Conservation (phyloP, 2,888 invertebrate genomes). For the Eupithecia centaureata region DNA sequence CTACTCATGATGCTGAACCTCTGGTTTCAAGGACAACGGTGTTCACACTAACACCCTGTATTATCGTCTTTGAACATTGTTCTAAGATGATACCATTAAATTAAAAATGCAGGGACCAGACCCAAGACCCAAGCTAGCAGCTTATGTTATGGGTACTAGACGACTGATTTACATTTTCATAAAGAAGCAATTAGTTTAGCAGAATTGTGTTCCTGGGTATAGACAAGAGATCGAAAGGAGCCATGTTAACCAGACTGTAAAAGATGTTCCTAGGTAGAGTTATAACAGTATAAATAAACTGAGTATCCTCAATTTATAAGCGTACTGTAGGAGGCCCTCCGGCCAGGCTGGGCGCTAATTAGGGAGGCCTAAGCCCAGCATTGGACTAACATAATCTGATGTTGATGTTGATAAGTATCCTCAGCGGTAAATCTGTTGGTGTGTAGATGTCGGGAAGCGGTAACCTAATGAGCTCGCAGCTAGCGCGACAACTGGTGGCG, state of each 20-base stretch:
- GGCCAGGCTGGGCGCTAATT: too few relatives aligned
- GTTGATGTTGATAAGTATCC: conserved; percentile 30
- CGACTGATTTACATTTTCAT: neutral
- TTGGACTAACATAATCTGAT: too few relatives aligned
- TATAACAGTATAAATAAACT: neutral
- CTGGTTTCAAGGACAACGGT: too few relatives aligned
- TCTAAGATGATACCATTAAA: neutral
- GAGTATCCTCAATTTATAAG: too few relatives aligned
- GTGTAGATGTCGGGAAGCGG: conserved; percentile 74
- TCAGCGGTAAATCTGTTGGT: conserved; percentile 59
- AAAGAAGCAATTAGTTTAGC: neutral
- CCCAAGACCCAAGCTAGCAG: neutral
- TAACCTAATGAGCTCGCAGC: conserved; percentile 84
- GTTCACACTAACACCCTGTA: too few relatives aligned
- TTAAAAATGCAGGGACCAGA: too few relatives aligned
- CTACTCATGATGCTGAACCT: too few relatives aligned
- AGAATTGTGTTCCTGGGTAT: neutral
- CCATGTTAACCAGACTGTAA: neutral
- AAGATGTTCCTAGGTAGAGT: neutral
- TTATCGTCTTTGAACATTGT: too few relatives aligned
- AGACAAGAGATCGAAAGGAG: neutral
- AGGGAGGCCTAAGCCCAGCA: too few relatives aligned
- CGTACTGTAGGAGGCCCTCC: too few relatives aligned
- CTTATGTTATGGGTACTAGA: neutral
- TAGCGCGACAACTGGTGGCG: conserved; percentile 85